Evolutionary conservation across 2,888 invertebrate genomes (phyloP), one percentile per base, ranked within the genome.

Genomic region (Fragum fragum): DNA sequence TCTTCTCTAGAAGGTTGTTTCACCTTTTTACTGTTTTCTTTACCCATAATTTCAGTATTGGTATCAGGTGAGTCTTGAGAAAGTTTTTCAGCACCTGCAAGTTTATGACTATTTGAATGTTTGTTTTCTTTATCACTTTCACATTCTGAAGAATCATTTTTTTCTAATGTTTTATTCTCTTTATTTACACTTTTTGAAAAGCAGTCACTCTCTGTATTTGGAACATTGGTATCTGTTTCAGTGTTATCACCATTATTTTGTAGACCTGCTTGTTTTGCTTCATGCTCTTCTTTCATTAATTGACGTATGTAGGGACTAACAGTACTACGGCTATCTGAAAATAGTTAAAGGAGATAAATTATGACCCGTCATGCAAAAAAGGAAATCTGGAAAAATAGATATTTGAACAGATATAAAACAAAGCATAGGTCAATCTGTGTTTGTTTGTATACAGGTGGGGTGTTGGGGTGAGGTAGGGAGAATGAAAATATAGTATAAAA

Each of bases 301-400:
- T 93, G 90, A 39, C 90, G 87, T 70, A 93, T 88, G 75, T 92
- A 93, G 16, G 93, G 89, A 87, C 93, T 93, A 47, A 89, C 83
- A n/a, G 91, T 81, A 66, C 83, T 77, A 23, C 92, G 90, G 23
- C 87, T 89, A 36, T 93, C 93, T 93, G 85, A 74, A 90, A 81
- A n/a, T 16, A 47, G 5, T 36, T 9, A n/a, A n/a, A n/a, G n/a
- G n/a, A n/a, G n/a, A n/a, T n/a, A n/a, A n/a, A n/a, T n/a, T n/a
- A n/a, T n/a, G n/a, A n/a, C n/a, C n/a, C n/a, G n/a, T n/a, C n/a
- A n/a, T n/a, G n/a, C n/a, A n/a, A n/a, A n/a, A n/a, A n/a, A n/a
- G n/a, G n/a, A n/a, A n/a, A n/a, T n/a, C n/a, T n/a, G n/a, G n/a
- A n/a, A n/a, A n/a, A n/a, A n/a, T n/a, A n/a, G n/a, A n/a, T n/a